Conservation (phyloP, 2,113 vertebrate species). For the Pan paniscus region DNA sequence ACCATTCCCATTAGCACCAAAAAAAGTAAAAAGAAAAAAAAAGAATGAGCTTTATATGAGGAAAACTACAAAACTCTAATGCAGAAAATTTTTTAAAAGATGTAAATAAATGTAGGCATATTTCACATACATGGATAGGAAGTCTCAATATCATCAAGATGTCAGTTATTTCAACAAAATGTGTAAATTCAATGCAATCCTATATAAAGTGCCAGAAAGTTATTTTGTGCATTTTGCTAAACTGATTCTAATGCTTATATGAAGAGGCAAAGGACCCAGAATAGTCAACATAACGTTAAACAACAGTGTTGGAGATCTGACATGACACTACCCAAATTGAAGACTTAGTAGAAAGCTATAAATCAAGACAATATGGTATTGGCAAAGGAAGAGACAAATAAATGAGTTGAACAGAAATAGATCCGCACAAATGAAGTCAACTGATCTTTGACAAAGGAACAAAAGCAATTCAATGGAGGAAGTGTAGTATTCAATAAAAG, state of each 20-base stretch:
- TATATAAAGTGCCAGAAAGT: neutral
- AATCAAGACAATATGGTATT: neutral
- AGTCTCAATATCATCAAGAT: neutral
- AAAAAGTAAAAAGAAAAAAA: neutral
- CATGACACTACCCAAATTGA: neutral
- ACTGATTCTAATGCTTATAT: neutral
- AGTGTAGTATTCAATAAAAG: neutral
- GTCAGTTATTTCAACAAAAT: neutral
- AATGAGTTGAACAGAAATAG: neutral
- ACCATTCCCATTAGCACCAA: neutral
- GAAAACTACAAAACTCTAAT: neutral
- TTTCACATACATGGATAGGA: neutral
- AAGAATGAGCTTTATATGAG: too few relatives aligned
- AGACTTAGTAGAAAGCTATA: neutral
- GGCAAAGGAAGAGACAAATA: neutral
- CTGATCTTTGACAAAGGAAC: neutral
- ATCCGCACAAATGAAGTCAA: neutral
- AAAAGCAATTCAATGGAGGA: neutral
- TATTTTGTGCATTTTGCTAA: neutral
- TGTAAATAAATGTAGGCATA: neutral
- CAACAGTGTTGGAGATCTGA: neutral
- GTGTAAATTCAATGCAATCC: neutral
- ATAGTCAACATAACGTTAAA: neutral
- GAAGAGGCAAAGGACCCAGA: neutral
- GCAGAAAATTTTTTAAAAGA: neutral